Conservation (phyloP, 2,113 vertebrate genomes). For the Nannospalax galili region DNA sequence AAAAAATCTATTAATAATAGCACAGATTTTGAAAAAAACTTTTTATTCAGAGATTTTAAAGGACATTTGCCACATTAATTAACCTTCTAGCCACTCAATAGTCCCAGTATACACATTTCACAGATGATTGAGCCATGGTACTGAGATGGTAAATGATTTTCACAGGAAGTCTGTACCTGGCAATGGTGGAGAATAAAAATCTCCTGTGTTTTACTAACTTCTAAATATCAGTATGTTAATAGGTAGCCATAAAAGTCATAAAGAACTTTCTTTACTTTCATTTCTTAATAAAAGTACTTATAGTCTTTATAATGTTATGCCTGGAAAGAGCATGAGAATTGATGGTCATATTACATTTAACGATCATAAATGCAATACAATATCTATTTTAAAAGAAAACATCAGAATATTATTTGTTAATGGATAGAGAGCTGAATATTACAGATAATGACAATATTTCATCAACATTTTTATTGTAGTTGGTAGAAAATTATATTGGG, state of each 20-base stretch:
- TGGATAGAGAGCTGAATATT: neutral
- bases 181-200: conserved; percentile 29
- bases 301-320: neutral
- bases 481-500: neutral
- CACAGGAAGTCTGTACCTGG: neutral
- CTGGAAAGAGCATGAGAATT: neutral
- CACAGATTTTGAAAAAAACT: neutral
- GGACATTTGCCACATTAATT: neutral
- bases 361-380: neutral
- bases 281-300: neutral
- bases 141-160: conserved; percentile 38
- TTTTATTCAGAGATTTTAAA: conserved; percentile 15
- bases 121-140: neutral
- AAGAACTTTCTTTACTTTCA: neutral
- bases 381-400: neutral
- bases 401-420: neutral
- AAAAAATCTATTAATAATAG: no score
- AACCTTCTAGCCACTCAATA: conserved; percentile 31
- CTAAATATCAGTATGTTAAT: neutral
- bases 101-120: conserved; percentile 22
- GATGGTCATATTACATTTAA: neutral
- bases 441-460: neutral
- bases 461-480: neutral
- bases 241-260: neutral
- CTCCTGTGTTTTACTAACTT: neutral